phyloP scores from a whole-genome alignment of 2,113 vertebrate species.

The Gila orcuttii region DNA sequence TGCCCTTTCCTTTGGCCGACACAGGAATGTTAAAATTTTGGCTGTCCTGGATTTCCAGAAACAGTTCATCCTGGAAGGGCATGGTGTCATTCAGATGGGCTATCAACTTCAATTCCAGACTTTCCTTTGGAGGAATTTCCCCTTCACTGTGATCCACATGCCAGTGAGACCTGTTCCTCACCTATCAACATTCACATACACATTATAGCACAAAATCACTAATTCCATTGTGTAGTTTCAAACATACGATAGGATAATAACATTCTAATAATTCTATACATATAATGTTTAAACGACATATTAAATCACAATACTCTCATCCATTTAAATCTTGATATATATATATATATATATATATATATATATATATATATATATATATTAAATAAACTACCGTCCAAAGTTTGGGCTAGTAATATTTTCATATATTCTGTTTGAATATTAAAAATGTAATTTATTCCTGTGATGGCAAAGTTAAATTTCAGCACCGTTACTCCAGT shows the following conservation, averaged over 20 bases:
- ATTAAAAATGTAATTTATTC: neutral
- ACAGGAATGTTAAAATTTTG: slow-evolving; percentile 69
- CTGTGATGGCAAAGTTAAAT: neutral
- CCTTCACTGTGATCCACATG: slow-evolving; percentile 79
- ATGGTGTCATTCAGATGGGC: slow-evolving; percentile 81
- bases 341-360: no score
- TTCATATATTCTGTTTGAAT: neutral
- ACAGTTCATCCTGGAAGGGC: slow-evolving; percentile 75
- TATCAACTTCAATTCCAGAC: slow-evolving; percentile 74
- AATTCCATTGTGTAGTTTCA: neutral
- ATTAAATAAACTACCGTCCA: no score
- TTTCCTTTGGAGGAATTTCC: slow-evolving; percentile 68
- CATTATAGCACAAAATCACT: neutral
- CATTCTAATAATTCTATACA: neutral
- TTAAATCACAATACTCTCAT: neutral
- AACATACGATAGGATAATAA: neutral
- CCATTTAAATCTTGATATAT: neutral
- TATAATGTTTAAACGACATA: neutral
- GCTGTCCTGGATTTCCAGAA: slow-evolving; percentile 75
- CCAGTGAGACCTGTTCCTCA: slow-evolving; percentile 71
- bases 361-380: no score
- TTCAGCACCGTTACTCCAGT: neutral
- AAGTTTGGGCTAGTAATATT: no score
- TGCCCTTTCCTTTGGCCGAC: slow-evolving; percentile 79
- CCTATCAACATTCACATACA: slow-evolving; percentile 64